phyloP scores from a whole-genome alignment of 2,888 invertebrate genomes.

The Trachelus tabidus region DNA sequence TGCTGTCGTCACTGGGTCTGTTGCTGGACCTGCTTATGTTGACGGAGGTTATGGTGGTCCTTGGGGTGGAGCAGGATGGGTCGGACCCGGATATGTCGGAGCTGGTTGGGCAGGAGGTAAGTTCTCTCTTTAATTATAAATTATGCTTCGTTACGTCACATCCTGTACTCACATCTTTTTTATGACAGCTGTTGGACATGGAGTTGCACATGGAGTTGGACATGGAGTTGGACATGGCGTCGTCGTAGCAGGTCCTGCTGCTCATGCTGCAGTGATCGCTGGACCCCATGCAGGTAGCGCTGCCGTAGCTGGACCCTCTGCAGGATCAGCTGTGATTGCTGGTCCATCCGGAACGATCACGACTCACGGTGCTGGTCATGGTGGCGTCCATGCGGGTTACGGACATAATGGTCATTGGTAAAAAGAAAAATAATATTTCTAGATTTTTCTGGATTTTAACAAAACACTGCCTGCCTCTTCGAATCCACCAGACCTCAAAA shows the following conservation, averaged over 20 bases:
- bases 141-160: no score
- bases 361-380: conserved; percentile 59
- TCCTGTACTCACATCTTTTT: not conserved
- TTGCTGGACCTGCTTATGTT: conserved; percentile 59
- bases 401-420: conserved; percentile 50
- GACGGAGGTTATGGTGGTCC: conserved; percentile 48
- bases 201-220: conserved; percentile 30
- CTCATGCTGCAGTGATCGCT: conserved; percentile 55
- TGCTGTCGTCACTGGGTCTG: conserved; percentile 54
- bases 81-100: not conserved
- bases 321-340: conserved; percentile 58
- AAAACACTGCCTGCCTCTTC: not conserved
- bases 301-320: conserved; percentile 55
- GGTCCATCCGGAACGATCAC: conserved; percentile 63
- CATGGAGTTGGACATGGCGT: conserved; percentile 41
- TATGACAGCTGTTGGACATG: conserved; percentile 30
- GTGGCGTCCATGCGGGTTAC: conserved; percentile 51
- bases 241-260: conserved; percentile 51
- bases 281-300: conserved; percentile 59
- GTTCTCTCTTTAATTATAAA: not conserved
- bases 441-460: not conserved
- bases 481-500: not conserved
- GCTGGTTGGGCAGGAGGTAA: not conserved
- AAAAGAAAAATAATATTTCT: conserved; percentile 10
- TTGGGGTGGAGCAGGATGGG: conserved; percentile 25